Percentiles rank a stretch among this genome's conserved stretches.
These are phyloP conservation scores for Papilio polytes DNA, from an alignment of 1,140 invertebrate species.

Conservation along the genomic window DNA sequence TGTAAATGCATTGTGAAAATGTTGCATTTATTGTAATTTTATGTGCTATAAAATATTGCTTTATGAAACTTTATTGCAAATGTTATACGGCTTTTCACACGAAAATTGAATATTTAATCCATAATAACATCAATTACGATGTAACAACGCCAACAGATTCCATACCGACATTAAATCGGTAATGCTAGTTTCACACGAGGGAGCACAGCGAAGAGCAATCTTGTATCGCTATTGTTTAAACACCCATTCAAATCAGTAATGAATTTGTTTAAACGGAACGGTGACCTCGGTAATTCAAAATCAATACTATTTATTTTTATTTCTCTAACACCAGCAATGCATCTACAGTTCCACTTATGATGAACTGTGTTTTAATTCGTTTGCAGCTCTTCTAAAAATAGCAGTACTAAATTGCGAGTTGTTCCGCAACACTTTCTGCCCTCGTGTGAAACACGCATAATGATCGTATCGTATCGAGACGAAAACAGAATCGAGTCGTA, in stretches of 20 bases:
- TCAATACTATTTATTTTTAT: too few species aligned
- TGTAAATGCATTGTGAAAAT: too few species aligned
- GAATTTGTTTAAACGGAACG: too few species aligned
- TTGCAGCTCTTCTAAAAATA: too few species aligned
- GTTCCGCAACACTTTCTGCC: not conserved
- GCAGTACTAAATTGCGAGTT: too few species aligned
- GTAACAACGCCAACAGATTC: slow-evolving; percentile 45
- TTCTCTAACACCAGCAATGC: too few species aligned
- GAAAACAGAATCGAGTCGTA: slow-evolving; percentile 50
- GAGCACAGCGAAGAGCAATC: not conserved
- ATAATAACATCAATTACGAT: slow-evolving; percentile 37
- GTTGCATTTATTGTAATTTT: not conserved
- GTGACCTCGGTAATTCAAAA: too few species aligned
- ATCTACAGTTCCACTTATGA: too few species aligned
- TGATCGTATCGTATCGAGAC: slow-evolving; percentile 47
- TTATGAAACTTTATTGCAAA: slow-evolving; percentile 7
- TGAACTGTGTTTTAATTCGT: too few species aligned
- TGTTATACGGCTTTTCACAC: slow-evolving; percentile 22
- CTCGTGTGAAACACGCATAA: not conserved
- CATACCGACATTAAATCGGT: slow-evolving; percentile 43
- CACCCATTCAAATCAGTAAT: too few species aligned
- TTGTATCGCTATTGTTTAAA: too few species aligned
- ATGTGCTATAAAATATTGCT: not conserved
- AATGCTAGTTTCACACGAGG: slow-evolving; percentile 11
- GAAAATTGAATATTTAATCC: slow-evolving; percentile 40